These are phyloP conservation scores for Sardinella longiceps DNA, from an alignment of 2,797 vertebrate genomes.

Conservation along the genomic window DNA sequence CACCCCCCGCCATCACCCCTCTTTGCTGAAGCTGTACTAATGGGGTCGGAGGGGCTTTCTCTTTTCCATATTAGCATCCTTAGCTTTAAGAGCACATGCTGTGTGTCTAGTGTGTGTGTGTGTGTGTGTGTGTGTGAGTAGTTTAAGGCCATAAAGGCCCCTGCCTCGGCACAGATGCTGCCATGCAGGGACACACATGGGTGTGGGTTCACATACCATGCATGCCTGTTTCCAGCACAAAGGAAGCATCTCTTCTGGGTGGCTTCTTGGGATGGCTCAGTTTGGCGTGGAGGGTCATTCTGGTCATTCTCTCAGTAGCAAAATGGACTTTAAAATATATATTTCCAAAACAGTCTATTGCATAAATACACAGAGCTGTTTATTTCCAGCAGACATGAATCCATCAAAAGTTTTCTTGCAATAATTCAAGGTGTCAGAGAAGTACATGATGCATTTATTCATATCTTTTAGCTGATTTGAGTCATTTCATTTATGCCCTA, in stretches of 20 bases:
- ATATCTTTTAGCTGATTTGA: background rate
- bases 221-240: conserved; percentile 11
- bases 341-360: background rate
- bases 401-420: background rate
- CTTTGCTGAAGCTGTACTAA: background rate
- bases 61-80: background rate
- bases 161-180: background rate
- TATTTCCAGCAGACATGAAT: background rate
- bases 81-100: background rate
- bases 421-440: background rate
- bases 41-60: background rate
- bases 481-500: background rate
- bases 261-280: background rate
- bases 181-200: background rate
- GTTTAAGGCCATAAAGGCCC: background rate
- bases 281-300: background rate
- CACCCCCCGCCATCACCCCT: background rate
- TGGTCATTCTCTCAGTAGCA: background rate
- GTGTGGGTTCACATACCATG: conserved; percentile 17
- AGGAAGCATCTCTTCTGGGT: background rate
- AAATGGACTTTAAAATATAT: background rate
- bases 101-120: background rate
- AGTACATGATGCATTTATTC: background rate
- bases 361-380: background rate
- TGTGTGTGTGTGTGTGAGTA: background rate